Conservation (phyloP, 2,888 invertebrate genomes). For the Actias luna region DNA sequence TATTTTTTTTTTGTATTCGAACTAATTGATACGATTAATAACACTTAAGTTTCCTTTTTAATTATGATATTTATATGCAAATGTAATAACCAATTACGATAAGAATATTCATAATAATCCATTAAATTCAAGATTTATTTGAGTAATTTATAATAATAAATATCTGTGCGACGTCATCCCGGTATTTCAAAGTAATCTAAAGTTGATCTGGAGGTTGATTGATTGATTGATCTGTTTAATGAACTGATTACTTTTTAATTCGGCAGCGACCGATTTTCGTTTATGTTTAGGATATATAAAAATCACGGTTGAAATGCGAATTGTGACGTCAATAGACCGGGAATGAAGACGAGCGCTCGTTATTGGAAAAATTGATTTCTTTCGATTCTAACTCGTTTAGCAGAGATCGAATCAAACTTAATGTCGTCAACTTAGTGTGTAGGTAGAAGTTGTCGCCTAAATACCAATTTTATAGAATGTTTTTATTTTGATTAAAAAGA, state of each 20-base stretch:
- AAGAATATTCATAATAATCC: too few species aligned
- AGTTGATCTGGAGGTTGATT: neutral
- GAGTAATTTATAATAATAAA: neutral
- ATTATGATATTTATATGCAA: neutral
- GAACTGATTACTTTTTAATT: neutral
- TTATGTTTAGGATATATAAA: neutral
- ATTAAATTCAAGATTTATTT: neutral
- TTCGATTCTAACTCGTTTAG: neutral
- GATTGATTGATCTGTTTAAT: slow-evolving; percentile 1
- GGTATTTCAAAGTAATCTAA: neutral
- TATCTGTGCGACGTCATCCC: neutral
- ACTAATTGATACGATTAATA: too few species aligned
- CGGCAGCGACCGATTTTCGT: neutral
- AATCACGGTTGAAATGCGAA: neutral
- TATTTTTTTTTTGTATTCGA: too few species aligned
- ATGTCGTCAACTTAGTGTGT: neutral
- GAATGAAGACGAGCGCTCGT: neutral
- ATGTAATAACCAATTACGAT: neutral
- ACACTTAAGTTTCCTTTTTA: too few species aligned
- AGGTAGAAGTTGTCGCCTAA: neutral
- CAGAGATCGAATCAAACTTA: neutral
- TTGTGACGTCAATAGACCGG: neutral
- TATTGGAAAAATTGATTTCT: neutral
- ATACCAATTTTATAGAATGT: too few species aligned
- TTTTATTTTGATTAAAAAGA: too few species aligned